Evolutionary conservation across 2,113 vertebrate species (phyloP), one percentile per base, ranked within the genome.

Genomic region (Oreochromis spilurus): DNA sequence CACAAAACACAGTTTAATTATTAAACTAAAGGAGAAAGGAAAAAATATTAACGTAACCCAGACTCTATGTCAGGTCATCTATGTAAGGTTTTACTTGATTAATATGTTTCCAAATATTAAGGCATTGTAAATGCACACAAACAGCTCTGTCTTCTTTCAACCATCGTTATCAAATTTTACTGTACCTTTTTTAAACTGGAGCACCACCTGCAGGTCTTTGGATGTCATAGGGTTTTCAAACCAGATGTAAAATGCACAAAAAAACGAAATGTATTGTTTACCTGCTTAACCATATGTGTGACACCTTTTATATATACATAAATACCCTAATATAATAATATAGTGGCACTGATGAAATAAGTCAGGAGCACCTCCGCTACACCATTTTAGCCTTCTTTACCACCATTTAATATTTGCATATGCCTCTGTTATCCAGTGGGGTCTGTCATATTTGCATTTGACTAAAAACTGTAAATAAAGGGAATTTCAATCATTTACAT

Each of bases 251-350:
- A 70, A 40, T 43, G 36, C n/a, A 70, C 4, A 70, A 9, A 70
- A 43, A 40, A 40, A 5, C 3, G 6, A 67, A 40, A 21, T 40
- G 11, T 40, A 8, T 40, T 21, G 34, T 21, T 14, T 21, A 21
- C 34, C 4, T n/a, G 4, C 19, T 67, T 67, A 65, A 65, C 54
- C 24, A 57, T 29, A 57, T 1, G 21, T 55, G 21, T 55, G 21
- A 55, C 2, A 55, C 11, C 3, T 55, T 12, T 1, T 19, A 4
- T 16, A 1, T 6, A 14, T 13, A 1, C 3, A 45, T 2, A 3
- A 26, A 26, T 26, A 26, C 26, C 26, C 26, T 53, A n/a, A 53
- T 19, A 55, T n/a, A 6, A 36, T 65, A 31, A 34, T 10, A 19
- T 60, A 60, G 29, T 60, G 16, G 58, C 31, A 65, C 31, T 38